A percentile compares a stretch with the other conserved stretches of the same genome.
Evolutionary conservation across 2,797 vertebrate species (phyloP).

Genomic region (Gastrophryne carolinensis): DNA sequence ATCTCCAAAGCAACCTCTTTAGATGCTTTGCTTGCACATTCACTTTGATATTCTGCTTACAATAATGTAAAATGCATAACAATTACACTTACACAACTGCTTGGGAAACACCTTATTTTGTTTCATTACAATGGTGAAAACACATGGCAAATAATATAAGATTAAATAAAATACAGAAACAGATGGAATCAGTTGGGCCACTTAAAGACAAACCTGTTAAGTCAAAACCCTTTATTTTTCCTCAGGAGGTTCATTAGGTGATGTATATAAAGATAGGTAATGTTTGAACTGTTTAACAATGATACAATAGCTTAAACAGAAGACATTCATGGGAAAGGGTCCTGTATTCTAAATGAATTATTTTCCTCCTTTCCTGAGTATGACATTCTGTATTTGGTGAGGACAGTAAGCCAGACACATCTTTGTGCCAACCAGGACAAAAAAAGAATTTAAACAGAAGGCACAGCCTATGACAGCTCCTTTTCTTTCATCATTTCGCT

Average conservation of each 20-base stretch:
- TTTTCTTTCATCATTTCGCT: background rate
- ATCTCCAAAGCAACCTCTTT: background rate
- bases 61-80: conserved; percentile 36
- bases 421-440: background rate
- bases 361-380: background rate
- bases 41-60: conserved; percentile 35
- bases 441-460: background rate
- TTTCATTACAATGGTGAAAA: conserved; percentile 41
- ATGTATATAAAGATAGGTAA: background rate
- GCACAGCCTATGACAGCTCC: background rate
- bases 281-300: conserved; percentile 10
- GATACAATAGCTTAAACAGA: background rate
- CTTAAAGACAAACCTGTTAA: conserved; percentile 15
- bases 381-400: background rate
- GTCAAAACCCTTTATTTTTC: conserved; percentile 26
- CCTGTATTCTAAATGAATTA: background rate
- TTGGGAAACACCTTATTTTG: conserved; percentile 42
- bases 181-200: conserved; percentile 5
- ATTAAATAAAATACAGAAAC: conserved; percentile 24
- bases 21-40: conserved; percentile 25
- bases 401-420: background rate
- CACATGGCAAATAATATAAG: conserved; percentile 35
- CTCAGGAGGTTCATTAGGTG: background rate
- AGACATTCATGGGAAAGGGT: background rate
- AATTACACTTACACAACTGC: conserved; percentile 27